Percentiles rank a stretch among this genome's conserved stretches.
Conservation (phyloP, 2,888 invertebrate genomes). For the Drosophila emarginata region DNA sequence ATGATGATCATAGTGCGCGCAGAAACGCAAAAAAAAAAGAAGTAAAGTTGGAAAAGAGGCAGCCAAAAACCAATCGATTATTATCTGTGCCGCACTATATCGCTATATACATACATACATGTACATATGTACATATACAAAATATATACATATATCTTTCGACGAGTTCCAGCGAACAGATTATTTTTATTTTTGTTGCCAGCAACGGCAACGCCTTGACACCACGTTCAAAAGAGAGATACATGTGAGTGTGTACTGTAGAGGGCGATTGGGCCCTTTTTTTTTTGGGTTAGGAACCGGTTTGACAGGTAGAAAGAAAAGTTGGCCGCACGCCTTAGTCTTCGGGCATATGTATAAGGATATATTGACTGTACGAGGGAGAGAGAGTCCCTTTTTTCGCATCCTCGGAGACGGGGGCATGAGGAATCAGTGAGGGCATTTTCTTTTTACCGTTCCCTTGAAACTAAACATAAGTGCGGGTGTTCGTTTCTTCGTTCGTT, state of each 20-base stretch:
- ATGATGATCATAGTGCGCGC: slow-evolving; percentile 75
- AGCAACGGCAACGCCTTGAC: slow-evolving; percentile 65
- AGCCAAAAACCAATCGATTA: slow-evolving; percentile 78
- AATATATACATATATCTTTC: slow-evolving; percentile 25
- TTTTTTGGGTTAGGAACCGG: slow-evolving; percentile 54
- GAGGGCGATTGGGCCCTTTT: slow-evolving; percentile 54
- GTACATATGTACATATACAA: neutral
- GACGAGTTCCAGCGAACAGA: slow-evolving; percentile 76
- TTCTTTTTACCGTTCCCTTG: slow-evolving; percentile 31
- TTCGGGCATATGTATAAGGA: slow-evolving; percentile 56
- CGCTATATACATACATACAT: neutral
- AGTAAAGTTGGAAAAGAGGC: slow-evolving; percentile 42
- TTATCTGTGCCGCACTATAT: slow-evolving; percentile 69
- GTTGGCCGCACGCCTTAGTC: slow-evolving; percentile 59
- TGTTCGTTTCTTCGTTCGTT: slow-evolving; percentile 8
- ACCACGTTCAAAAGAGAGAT: slow-evolving; percentile 57
- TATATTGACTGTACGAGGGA: slow-evolving; percentile 71
- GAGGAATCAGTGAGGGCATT: slow-evolving; percentile 56
- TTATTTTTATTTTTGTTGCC: slow-evolving; percentile 60
- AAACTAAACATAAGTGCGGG: slow-evolving; percentile 31
- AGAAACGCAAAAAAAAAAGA: slow-evolving; percentile 52
- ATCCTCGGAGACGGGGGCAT: slow-evolving; percentile 4
- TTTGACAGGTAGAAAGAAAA: slow-evolving; percentile 66
- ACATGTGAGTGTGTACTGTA: slow-evolving; percentile 7
- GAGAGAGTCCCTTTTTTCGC: slow-evolving; percentile 24